A percentile compares a stretch with the other conserved stretches of the same genome.
Conservation (phyloP, 2,113 vertebrate genomes). For the Chloebia gouldiae region DNA sequence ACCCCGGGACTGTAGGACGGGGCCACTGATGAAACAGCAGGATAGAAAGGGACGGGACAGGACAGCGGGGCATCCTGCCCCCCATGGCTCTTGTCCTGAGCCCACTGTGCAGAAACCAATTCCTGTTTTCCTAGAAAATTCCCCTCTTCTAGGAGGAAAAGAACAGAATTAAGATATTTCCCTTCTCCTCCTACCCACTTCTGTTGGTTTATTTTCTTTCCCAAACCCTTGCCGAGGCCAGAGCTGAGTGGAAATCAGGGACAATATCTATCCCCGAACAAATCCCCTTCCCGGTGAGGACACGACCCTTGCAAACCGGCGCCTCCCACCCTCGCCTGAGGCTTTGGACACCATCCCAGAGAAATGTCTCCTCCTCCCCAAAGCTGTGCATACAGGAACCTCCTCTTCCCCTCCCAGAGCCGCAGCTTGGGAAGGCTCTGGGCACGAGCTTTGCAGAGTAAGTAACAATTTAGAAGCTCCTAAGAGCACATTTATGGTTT, state of each 20-base stretch:
- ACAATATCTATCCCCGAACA: rapidly evolving
- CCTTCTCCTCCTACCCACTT: too few relatives aligned
- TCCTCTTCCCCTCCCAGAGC: background rate
- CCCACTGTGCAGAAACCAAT: rapidly evolving
- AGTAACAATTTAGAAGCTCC: rapidly evolving
- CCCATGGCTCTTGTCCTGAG: rapidly evolving
- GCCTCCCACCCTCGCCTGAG: rapidly evolving
- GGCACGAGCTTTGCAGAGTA: background rate
- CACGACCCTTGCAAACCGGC: rapidly evolving
- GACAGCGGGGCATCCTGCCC: background rate
- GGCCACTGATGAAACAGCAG: background rate
- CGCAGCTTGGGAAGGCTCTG: background rate
- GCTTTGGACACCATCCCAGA: rapidly evolving
- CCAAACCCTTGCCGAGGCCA: too few relatives aligned
- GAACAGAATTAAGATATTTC: rapidly evolving
- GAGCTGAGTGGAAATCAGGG: background rate
- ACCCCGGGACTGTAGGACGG: too few relatives aligned
- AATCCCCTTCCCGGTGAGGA: background rate
- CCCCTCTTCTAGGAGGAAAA: background rate
- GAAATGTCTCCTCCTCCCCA: background rate
- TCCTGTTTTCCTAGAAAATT: rapidly evolving
- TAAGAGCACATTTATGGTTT: background rate
- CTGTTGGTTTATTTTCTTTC: rapidly evolving
- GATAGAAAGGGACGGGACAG: background rate
- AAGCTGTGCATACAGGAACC: rapidly evolving